Base-by-base conservation (phyloP, 2,113 vertebrate genomes). In the Nesogale talazaci region DNA sequence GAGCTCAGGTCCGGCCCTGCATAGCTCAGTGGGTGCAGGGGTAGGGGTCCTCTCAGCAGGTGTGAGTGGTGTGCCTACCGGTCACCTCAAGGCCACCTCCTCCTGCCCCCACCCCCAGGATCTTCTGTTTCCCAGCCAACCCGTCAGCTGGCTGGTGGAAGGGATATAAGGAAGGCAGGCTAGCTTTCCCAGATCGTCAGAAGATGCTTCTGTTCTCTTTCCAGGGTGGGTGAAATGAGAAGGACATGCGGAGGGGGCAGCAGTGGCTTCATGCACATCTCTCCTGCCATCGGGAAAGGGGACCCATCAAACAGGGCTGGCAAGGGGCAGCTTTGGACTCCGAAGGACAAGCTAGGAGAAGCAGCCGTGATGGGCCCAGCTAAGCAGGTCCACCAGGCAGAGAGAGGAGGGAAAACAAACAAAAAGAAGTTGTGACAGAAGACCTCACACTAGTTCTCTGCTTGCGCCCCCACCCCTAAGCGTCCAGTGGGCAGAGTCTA, bases 1-100 rank as follows among this genome's bases (percentile, higher is more conserved):
- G 27, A 69, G 79, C 75, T 74, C 94, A n/a, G 80, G 19, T 89
- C 78, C 0, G 88, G 42, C 0, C 0, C 42, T 15, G 15, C 29
- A 31, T 79, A 31, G 14, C 23, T 15, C 0, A 1, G 15, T 3
- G n/a, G 23, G 3, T 10, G 3, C 6, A 14, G 12, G 14, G 36
- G 23, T 5, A 11, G 46, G 46, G 59, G 3, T 25, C 17, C 36
- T 4, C 69, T 40, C 19, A 31, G 69, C 80, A 75, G 15, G 75
- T 22, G 29, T 63, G 52, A 23, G 14, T 6, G 59, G 19, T 2
- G 0, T 3, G 9, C 31, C 67, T 81, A 59, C 74, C 81, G 12
- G 75, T 86, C 25, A 19, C 29, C 31, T 46, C 40, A 2, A 15
- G 34, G 75, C 75, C 46, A 10, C 56, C 23, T 12, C 46, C 23